Evolutionary conservation across 2,113 vertebrate genomes (phyloP).

Genomic region (Vulpes lagopus): DNA sequence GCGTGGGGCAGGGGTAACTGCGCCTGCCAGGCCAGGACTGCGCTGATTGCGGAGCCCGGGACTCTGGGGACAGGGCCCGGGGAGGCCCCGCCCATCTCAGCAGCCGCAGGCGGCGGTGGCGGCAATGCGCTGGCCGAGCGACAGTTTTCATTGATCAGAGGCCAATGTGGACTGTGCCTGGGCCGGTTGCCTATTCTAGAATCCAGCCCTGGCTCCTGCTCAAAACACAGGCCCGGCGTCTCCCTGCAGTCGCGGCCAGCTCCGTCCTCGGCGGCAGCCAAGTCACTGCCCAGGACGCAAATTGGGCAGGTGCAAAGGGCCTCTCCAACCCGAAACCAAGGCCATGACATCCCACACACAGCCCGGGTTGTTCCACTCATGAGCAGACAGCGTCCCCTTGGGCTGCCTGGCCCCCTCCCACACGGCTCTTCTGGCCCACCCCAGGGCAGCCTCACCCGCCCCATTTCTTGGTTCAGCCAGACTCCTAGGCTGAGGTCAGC

Average conservation of each 20-base stretch:
- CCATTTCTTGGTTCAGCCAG: not conserved
- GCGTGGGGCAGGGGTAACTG: not conserved
- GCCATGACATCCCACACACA: not conserved
- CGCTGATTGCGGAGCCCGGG: constrained; percentile 80
- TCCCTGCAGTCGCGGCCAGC: constrained; percentile 80
- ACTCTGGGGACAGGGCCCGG: constrained; percentile 84
- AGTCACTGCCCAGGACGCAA: constrained; percentile 85
- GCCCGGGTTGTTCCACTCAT: not conserved
- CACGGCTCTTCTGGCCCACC: not conserved
- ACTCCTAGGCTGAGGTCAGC: not conserved
- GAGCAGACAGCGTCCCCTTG: not conserved
- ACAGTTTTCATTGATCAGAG: constrained; percentile 93
- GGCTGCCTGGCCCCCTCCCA: not conserved
- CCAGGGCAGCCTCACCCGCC: not conserved
- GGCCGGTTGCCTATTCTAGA: constrained; percentile 88
- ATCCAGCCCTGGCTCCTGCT: constrained; percentile 90
- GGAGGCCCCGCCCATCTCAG: constrained; percentile 73
- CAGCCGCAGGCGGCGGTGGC: not conserved
- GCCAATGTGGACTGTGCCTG: constrained; percentile 90
- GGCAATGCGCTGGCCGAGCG: constrained; percentile 83
- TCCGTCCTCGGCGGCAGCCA: constrained; percentile 76
- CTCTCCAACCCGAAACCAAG: not conserved
- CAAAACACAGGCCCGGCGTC: constrained; percentile 87
- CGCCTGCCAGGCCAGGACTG: constrained; percentile 78
- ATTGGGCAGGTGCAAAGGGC: constrained; percentile 86